These are phyloP conservation scores for Prionailurus viverrinus DNA, from an alignment of 2,113 vertebrate species.

Conservation along the genomic window DNA sequence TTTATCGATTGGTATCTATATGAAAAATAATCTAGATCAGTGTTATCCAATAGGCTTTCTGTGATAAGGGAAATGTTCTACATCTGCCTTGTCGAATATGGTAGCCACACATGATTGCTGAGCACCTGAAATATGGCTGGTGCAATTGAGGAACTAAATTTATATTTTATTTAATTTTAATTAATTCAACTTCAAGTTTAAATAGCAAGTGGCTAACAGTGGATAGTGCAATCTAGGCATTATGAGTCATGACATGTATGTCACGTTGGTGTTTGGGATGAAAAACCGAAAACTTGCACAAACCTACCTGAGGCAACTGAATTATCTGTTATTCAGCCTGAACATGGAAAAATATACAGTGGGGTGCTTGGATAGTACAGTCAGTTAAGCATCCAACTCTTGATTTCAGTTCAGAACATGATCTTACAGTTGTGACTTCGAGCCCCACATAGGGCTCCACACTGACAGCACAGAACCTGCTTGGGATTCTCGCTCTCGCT, in stretches of 20 bases:
- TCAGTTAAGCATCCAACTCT: no score
- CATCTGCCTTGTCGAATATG: background rate
- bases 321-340: background rate
- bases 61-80: background rate
- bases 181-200: background rate
- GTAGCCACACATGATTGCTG: background rate
- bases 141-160: background rate
- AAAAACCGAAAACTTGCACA: conserved; percentile 31
- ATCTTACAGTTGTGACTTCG: no score
- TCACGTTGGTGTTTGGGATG: background rate
- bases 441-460: no score
- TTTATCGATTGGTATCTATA: background rate
- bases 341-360: background rate
- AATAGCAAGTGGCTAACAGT: background rate
- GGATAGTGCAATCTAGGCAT: background rate
- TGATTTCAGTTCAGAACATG: no score
- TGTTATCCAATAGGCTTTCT: background rate
- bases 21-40: background rate
- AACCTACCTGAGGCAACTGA: background rate
- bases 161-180: background rate
- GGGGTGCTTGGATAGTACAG: no score
- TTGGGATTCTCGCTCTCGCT: no score
- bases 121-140: background rate
- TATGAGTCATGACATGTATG: background rate
- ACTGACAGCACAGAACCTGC: no score